Evolutionary conservation across 2,888 invertebrate species (phyloP).

Genomic region (Nomada goodeniana): DNA sequence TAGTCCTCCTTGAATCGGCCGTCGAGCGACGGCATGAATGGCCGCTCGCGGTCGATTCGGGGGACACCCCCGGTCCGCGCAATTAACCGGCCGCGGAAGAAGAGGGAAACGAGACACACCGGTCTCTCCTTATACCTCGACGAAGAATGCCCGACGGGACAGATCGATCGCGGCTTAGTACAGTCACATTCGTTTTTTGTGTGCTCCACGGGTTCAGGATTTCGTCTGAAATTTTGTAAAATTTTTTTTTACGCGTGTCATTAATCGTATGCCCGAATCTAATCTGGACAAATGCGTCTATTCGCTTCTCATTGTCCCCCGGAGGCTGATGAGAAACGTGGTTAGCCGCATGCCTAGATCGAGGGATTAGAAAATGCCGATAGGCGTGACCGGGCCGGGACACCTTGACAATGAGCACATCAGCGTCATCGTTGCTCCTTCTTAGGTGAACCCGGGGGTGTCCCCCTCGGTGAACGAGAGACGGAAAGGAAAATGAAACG

Average conservation of each 20-base stretch:
- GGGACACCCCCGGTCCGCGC: constrained; percentile 14
- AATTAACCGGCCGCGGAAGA: constrained; percentile 45
- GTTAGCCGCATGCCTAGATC: not conserved
- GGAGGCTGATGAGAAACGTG: not conserved
- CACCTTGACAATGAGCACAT: constrained; percentile 24
- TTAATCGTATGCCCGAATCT: too few relatives aligned
- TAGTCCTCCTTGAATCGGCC: constrained; percentile 40
- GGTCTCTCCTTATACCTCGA: constrained; percentile 46
- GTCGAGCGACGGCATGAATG: constrained; percentile 46
- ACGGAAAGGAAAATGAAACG: not conserved
- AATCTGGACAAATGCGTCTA: too few relatives aligned
- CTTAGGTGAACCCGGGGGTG: constrained; percentile 16
- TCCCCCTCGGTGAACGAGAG: not conserved
- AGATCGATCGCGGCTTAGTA: constrained; percentile 38
- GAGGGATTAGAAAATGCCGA: constrained; percentile 3
- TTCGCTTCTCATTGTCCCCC: too few relatives aligned
- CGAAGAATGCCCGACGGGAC: constrained; percentile 20
- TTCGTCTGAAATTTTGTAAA: not conserved
- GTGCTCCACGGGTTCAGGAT: too few relatives aligned
- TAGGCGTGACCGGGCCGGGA: not conserved
- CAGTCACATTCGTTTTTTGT: constrained; percentile 22
- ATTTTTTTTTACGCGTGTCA: too few relatives aligned
- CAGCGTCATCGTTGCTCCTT: constrained; percentile 35
- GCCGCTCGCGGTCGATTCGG: constrained; percentile 46
- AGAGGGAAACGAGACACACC: constrained; percentile 40